phyloP scores from a whole-genome alignment of 2,113 vertebrate genomes.

The Redunca redunca region DNA sequence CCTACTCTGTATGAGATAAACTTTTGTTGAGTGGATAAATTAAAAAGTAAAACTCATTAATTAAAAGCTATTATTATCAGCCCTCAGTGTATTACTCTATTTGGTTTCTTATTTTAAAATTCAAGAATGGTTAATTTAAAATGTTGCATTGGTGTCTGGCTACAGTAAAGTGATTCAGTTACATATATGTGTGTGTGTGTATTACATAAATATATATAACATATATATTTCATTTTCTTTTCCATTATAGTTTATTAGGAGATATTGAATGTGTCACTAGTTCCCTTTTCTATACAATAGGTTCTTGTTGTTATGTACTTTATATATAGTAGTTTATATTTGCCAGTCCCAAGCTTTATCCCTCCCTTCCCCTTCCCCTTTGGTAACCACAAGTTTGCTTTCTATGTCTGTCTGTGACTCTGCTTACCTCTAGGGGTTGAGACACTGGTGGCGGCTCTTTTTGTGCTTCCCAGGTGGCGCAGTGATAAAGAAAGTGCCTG shows the following conservation, averaged over 20 bases:
- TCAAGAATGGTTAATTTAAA: not conserved
- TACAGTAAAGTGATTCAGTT: not conserved
- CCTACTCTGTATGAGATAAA: not conserved
- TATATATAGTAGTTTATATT: not conserved
- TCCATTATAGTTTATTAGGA: not conserved
- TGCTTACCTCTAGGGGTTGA: not conserved
- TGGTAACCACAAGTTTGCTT: not conserved
- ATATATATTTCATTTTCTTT: not conserved
- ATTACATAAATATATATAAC: not conserved
- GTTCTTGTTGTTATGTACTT: not conserved
- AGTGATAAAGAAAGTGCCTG: not conserved
- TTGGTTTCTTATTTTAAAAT: not conserved
- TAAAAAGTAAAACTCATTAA: not conserved
- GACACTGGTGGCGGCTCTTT: not conserved
- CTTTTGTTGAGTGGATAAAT: not conserved
- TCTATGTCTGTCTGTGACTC: not conserved
- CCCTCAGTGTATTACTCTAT: not conserved
- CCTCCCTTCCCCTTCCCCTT: not conserved
- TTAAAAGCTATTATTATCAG: not conserved
- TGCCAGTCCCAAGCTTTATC: not conserved
- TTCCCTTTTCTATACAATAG: not conserved
- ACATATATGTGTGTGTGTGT: not conserved
- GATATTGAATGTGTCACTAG: not conserved
- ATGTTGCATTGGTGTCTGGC: not conserved
- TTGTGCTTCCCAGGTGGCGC: not conserved